Percentiles rank a stretch among this genome's conserved stretches.
Evolutionary conservation across 2,113 vertebrate genomes (phyloP).

Genomic region (Xyrauchen texanus): DNA sequence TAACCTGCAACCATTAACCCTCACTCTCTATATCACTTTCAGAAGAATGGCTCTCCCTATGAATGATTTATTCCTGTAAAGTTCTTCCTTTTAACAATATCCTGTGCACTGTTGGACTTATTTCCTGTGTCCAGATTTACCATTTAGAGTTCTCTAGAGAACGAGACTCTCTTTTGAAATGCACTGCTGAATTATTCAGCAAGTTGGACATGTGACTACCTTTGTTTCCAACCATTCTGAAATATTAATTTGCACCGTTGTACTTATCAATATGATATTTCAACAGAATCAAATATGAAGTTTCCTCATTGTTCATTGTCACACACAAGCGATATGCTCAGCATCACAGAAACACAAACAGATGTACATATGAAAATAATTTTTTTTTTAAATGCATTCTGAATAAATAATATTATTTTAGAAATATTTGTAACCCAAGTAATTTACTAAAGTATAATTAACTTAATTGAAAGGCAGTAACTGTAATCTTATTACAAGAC

Average conservation of each 20-base stretch:
- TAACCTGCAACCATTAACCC: not conserved
- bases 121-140: slow-evolving; percentile 14
- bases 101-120: not conserved
- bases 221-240: slow-evolving; percentile 47
- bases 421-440: no score
- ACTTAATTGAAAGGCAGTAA: no score
- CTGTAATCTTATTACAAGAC: no score
- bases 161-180: slow-evolving; percentile 15
- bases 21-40: not conserved
- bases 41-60: slow-evolving; percentile 21
- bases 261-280: slow-evolving; percentile 23
- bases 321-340: no score
- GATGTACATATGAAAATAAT: no score
- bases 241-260: slow-evolving; percentile 54
- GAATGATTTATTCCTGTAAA: slow-evolving; percentile 41
- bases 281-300: not conserved
- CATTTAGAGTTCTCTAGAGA: slow-evolving; percentile 17
- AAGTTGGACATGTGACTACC: slow-evolving; percentile 31
- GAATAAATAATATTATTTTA: no score
- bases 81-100: slow-evolving; percentile 10
- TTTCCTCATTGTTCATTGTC: not conserved
- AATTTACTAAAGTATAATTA: no score
- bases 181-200: slow-evolving; percentile 57
- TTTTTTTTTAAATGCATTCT: no score
- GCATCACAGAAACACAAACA: no score